These are phyloP conservation scores for Himalopsyche anomala DNA, from an alignment of 2,888 invertebrate species.

Conservation along the genomic window DNA sequence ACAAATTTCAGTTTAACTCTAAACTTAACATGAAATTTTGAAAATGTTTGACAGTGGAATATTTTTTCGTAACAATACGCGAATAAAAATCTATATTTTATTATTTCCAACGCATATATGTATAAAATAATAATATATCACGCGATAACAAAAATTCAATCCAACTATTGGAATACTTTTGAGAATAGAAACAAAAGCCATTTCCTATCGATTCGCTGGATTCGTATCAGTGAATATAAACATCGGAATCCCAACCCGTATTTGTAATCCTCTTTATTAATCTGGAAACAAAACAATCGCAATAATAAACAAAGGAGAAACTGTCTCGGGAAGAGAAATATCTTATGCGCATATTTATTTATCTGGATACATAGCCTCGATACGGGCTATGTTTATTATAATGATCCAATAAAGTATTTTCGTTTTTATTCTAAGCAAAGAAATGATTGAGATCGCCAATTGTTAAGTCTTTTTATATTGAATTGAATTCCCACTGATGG, in stretches of 20 bases:
- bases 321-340: background rate
- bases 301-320: slow-evolving; percentile 38
- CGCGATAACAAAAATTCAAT: slow-evolving; percentile 3
- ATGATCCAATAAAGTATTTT: slow-evolving; percentile 17
- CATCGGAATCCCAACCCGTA: slow-evolving; percentile 15
- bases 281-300: slow-evolving; percentile 32
- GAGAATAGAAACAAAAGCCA: slow-evolving; percentile 42
- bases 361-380: slow-evolving; percentile 29
- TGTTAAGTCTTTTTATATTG: background rate
- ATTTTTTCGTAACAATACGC: no score
- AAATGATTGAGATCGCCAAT: background rate
- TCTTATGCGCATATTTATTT: slow-evolving; percentile 40
- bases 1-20: no score
- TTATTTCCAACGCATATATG: no score
- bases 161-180: slow-evolving; percentile 37
- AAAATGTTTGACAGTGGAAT: no score
- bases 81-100: no score
- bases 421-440: background rate
- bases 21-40: no score
- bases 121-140: background rate
- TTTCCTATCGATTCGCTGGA: slow-evolving; percentile 17
- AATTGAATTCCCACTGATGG: background rate
- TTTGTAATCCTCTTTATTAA: slow-evolving; percentile 39
- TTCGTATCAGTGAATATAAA: slow-evolving; percentile 24
- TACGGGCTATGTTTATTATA: slow-evolving; percentile 34